Base-by-base conservation (phyloP, 1,140 invertebrate species). In the Zaprionus taronus region DNA sequence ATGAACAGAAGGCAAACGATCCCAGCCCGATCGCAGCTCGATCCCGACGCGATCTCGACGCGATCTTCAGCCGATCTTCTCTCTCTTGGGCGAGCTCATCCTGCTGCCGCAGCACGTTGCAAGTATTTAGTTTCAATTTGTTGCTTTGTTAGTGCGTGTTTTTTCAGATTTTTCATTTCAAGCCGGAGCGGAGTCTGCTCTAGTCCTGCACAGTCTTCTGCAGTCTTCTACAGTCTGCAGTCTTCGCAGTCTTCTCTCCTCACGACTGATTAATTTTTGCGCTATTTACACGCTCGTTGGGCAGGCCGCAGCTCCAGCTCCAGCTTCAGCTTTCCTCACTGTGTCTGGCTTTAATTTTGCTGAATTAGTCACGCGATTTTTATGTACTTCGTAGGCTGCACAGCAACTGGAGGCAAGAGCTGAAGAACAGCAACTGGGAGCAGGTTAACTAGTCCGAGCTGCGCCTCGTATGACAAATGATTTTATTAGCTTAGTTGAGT, bases 71-170 rank as follows among this genome's bases (percentile, higher is more conserved):
- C 15, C 38, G 38, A 41, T 41, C 38, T 41, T 14, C 44, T 49
- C 15, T n/a, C 12, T 38, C 15, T 26, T 47, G n/a, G 15, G 38
- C 38, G n/a, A 41, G 15, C 57, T 81, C 72, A 79, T 70, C 74
- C 77, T 83, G 67, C 57, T 69, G 69, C 77, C 80, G 67, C 57
- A 66, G 69, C 77, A 71, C 26, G 58, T 57, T 77, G 62, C 79
- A 90, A 85, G 85, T 90, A 90, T 90, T 90, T 90, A 90, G 85
- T 90, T 90, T 90, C 85, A 90, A 90, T 90, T 90, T 90, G 85
- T 85, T 91, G 85, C 82, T 90, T 90, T 90, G 86, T 82, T 90
- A 91, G 76, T 90, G 86, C 85, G 85, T 84, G 86, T 80, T 90
- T 73, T 34, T 51, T 22, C 56, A 80, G 85, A 82, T 90, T 90